Base-by-base conservation (phyloP, 1,140 invertebrate species). In the Tribolium castaneum region DNA sequence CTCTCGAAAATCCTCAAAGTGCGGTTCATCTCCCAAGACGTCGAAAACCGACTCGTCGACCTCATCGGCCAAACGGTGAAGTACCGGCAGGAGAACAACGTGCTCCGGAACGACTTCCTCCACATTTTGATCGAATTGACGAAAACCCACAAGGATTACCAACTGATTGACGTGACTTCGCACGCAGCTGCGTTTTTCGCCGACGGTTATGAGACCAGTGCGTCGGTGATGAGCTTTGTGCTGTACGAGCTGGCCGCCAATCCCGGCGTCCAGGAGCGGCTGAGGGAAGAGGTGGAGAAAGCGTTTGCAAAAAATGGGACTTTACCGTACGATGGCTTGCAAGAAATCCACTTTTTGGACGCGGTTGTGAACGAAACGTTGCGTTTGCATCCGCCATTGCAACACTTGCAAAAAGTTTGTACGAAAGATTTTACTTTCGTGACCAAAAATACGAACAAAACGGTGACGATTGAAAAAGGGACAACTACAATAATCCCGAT, bases 261-360 rank as follows among this genome's bases (percentile, higher is more conserved):
- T 86, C 90, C 88, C 4, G 86, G 89, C 0, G 89, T 90, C 49
- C 93, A 95, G 82, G 87, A 92, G 0, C 92, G 91, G 85, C 83
- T 95, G 2, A 88, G 90, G 34, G 82, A 91, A 78, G 94, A 96
- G 87, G 83, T 94, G 0, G 78, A 84, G 9, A 83, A 59, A 30
- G 39, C 86, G 1, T 72, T 86, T 25, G 52, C 78, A 1, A 82
- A 83, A 30, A 79, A 85, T 25, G 70, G 82, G 3, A 72, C 84
- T 14, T 56, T 88, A 0, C 85, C 81, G n/a, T 90, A 89, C 75
- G 89, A 90, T 0, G 80, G 70, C 1, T 54, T 90, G 0, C 84
- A 86, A 39, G 82, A 87, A 0, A 86, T 89, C 85, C 75, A 59
- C 0, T 90, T 90, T 66, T 50, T 90, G 78, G 89, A 90, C 25